Percentiles rank a stretch among this genome's conserved stretches.
These are phyloP conservation scores for Tangara arthus DNA, from an alignment of 2,797 vertebrate species.

Conservation along the genomic window DNA sequence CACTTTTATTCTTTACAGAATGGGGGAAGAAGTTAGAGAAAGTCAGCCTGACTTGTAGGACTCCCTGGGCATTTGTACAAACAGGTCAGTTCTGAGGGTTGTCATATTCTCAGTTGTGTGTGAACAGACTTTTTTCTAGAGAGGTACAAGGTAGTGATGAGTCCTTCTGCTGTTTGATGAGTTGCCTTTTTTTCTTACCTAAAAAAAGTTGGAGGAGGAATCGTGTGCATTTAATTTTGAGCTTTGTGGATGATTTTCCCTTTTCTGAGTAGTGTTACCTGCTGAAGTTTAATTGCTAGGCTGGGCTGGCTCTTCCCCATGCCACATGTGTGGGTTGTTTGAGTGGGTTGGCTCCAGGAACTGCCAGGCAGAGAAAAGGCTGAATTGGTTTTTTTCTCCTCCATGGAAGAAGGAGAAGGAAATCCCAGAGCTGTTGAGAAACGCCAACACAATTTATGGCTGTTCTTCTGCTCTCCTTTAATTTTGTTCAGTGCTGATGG, in stretches of 20 bases:
- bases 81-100: background rate
- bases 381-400: background rate
- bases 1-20: background rate
- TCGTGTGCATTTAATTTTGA: background rate
- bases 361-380: background rate
- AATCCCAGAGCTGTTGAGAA: slow-evolving; percentile 47
- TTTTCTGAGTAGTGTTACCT: background rate
- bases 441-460: background rate
- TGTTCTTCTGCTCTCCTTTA: background rate
- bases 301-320: background rate
- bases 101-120: background rate
- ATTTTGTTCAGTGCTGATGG: background rate
- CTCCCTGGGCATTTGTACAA: background rate
- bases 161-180: background rate
- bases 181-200: background rate
- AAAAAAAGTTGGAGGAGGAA: background rate
- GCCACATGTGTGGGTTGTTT: background rate
- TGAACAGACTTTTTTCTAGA: background rate
- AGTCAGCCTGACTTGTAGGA: background rate
- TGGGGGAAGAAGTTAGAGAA: background rate
- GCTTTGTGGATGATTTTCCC: background rate
- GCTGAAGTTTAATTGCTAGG: background rate
- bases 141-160: background rate
- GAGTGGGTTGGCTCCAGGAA: background rate
- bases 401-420: background rate